Base-by-base conservation (phyloP, 2,797 vertebrate species). In the Mareca penelope region DNA sequence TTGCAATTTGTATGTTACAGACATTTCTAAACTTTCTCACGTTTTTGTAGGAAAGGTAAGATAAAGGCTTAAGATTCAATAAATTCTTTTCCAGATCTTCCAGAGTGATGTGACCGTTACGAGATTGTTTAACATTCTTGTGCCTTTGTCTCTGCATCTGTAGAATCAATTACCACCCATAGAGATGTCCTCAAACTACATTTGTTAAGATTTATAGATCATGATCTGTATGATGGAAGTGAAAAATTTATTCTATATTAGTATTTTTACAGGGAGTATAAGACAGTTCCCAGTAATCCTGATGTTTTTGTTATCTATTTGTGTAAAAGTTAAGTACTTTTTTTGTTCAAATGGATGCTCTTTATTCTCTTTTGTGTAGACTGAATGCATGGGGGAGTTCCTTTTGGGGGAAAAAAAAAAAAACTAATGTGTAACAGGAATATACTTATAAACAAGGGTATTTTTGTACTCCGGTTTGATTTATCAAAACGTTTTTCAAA, bases 111-210 rank as follows among this genome's bases (percentile, higher is more conserved):
- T 96, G 95, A 95, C 85, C 75, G 19, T 95, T 89, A 94, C 80
- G 80, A 77, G 91, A 93, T 94, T 93, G 92, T 92, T 96, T 92
- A 90, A 93, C 89, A 24, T 95, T 93, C 89, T 94, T 53, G 95
- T 97, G 95, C 95, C 95, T 96, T 95, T 96, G 95, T 97, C 91
- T 96, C 88, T 95, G 93, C 93, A 90, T 85, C 85, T 91, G 83
- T 94, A 91, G 94, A 86, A 95, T 92, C 73, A 80, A 7, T 91
- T 70, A 33, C 71, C 93, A 91, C 88, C 91, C 88, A 67, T 59
- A 82, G 89, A 84, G 56, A 92, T 96, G 80, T 95, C 71, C 94
- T 84, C 89, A 82, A 84, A 85, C 61, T 60, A 80, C 83, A 84
- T 86, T 81, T 96, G 88, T 93, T 23, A 15, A 91, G 89, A 86